Percentiles rank a stretch among this genome's conserved stretches.
Evolutionary conservation across 1,140 invertebrate species (phyloP).

Genomic region (Solenopsis fugax): DNA sequence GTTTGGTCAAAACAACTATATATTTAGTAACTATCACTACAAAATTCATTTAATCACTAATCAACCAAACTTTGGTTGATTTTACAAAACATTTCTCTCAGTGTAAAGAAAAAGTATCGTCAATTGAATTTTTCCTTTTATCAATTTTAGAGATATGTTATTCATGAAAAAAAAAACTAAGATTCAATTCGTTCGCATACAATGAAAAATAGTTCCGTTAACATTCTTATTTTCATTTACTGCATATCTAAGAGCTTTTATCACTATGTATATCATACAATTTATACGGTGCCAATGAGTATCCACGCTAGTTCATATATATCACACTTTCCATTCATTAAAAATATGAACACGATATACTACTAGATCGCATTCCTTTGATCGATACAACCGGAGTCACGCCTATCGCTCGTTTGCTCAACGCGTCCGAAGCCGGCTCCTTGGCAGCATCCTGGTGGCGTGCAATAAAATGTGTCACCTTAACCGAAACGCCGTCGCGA

Average conservation of each 20-base stretch:
- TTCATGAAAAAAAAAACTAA: not conserved
- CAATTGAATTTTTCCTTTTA: not conserved
- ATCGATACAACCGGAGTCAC: constrained; percentile 8
- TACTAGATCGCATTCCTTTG: not conserved
- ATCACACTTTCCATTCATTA: not conserved
- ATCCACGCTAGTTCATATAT: not conserved
- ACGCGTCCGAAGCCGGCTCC: constrained; percentile 18
- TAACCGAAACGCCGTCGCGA: constrained; percentile 68
- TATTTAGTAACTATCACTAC: too few species aligned
- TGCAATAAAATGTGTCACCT: constrained; percentile 69
- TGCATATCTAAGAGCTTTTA: not conserved
- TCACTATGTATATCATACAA: not conserved
- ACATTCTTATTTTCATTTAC: not conserved
- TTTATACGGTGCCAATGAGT: not conserved
- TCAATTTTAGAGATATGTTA: not conserved
- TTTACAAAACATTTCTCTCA: too few species aligned
- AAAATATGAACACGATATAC: not conserved
- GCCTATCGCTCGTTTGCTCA: constrained; percentile 26
- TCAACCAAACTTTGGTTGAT: too few species aligned
- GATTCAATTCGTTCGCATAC: not conserved
- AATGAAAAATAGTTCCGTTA: not conserved
- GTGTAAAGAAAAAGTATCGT: too few species aligned
- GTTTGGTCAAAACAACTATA: too few species aligned
- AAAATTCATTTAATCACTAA: too few species aligned
- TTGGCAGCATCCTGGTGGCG: not conserved